Percentiles rank a stretch among this genome's conserved stretches.
These are phyloP conservation scores for Corythoichthys haematopterus DNA, from an alignment of 2,113 vertebrate species.

Conservation along the genomic window DNA sequence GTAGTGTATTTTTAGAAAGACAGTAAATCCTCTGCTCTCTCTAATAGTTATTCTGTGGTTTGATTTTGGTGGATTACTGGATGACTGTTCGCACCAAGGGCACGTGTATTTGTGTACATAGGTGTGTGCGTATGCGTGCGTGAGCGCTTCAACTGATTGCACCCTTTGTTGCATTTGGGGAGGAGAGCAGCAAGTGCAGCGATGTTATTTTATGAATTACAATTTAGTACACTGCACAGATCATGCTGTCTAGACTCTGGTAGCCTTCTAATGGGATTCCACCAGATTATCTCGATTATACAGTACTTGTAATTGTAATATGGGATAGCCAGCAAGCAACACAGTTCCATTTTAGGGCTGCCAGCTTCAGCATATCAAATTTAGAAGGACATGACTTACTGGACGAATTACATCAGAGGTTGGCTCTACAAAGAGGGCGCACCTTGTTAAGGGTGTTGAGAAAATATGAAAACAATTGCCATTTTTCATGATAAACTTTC, in stretches of 20 bases:
- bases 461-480: too few species aligned
- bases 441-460: too few species aligned
- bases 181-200: constrained; percentile 18
- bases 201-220: constrained; percentile 22
- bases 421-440: too few species aligned
- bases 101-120: constrained; percentile 1
- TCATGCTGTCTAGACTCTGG: constrained; percentile 74
- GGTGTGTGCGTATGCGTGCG: constrained; percentile 8
- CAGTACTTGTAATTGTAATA: constrained; percentile 55
- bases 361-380: constrained; percentile 18
- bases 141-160: constrained; percentile 2
- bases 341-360: constrained; percentile 25
- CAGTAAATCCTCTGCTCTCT: constrained; percentile 43
- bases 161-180: constrained; percentile 22
- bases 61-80: constrained; percentile 56
- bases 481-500: too few species aligned
- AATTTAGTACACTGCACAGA: constrained; percentile 52
- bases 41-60: constrained; percentile 41
- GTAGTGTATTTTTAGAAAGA: constrained; percentile 41
- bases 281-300: constrained; percentile 73
- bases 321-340: constrained; percentile 21
- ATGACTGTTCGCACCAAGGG: constrained; percentile 10
- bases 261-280: constrained; percentile 80
- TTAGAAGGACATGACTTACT: not conserved
- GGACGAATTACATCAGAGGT: too few species aligned